These are phyloP conservation scores for Emys orbicularis DNA, from an alignment of 2,797 vertebrate genomes.

Conservation along the genomic window DNA sequence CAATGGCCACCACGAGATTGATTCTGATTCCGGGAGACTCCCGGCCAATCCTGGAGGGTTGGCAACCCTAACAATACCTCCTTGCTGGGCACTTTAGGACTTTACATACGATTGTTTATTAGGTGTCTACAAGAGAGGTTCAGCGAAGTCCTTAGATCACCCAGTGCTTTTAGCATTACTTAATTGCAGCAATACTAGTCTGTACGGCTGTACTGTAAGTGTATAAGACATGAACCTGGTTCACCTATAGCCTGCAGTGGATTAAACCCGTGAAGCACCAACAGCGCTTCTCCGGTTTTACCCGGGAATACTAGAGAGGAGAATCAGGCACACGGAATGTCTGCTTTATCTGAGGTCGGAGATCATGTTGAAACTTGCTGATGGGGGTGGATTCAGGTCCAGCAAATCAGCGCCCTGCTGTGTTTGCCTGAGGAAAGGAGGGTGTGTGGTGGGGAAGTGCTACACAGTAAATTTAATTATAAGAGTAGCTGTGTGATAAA, in stretches of 20 bases:
- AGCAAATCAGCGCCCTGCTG: neutral
- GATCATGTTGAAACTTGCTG: neutral
- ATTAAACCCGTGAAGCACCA: neutral
- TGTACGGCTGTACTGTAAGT: neutral
- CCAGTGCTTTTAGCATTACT: constrained; percentile 42
- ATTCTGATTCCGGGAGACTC: no score
- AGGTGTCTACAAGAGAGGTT: constrained; percentile 28
- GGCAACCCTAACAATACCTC: neutral
- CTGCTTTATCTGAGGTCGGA: neutral
- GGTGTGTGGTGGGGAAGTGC: constrained; percentile 28
- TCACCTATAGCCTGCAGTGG: constrained; percentile 32
- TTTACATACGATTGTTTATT: constrained; percentile 1
- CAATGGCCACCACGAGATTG: no score
- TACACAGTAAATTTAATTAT: constrained; percentile 66
- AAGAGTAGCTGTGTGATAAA: constrained; percentile 65
- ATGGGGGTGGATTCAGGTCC: neutral
- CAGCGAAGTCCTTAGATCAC: neutral
- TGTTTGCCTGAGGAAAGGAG: neutral
- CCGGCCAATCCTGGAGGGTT: no score
- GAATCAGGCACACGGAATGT: neutral
- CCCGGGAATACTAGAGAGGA: neutral
- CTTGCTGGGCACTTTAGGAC: constrained; percentile 9
- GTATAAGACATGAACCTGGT: constrained; percentile 32
- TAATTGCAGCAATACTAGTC: constrained; percentile 32
- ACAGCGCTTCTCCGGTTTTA: neutral